Percentiles rank a stretch among this genome's conserved stretches.
phyloP scores from a whole-genome alignment of 1,140 invertebrate genomes.

The Brachionus asplanchnoidis region DNA sequence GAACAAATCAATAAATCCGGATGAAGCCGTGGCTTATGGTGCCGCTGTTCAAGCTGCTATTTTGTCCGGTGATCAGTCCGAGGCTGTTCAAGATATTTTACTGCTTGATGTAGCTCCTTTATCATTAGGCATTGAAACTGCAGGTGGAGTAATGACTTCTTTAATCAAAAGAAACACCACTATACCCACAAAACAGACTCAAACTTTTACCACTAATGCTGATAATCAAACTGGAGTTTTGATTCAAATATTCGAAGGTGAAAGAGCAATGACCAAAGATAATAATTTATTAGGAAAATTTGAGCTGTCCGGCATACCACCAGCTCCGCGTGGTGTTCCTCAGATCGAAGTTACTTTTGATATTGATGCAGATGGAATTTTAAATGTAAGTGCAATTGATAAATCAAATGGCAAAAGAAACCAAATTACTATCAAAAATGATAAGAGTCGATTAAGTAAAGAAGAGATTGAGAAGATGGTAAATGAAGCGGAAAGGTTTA shows the following conservation, averaged over 20 bases:
- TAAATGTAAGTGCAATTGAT: conserved; percentile 60
- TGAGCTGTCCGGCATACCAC: conserved; percentile 84
- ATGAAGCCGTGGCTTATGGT: conserved; percentile 78
- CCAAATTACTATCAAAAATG: conserved; percentile 96
- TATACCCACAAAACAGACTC: conserved; percentile 89
- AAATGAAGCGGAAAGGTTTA: conserved; percentile 89
- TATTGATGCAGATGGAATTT: conserved; percentile 62
- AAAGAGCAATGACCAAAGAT: conserved; percentile 64
- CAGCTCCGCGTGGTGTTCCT: conserved; percentile 86
- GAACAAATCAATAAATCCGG: conserved; percentile 75
- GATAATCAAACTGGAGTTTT: conserved; percentile 85
- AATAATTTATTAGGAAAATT: conserved; percentile 85
- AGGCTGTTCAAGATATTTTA: conserved; percentile 81
- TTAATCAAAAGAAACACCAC: conserved; percentile 92
- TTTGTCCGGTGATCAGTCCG: conserved; percentile 85
- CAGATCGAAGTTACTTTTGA: conserved; percentile 68
- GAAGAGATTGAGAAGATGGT: conserved; percentile 97
- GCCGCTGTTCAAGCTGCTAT: conserved; percentile 77
- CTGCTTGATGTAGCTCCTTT: conserved; percentile 87
- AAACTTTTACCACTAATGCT: conserved; percentile 91
- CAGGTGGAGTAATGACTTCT: conserved; percentile 90
- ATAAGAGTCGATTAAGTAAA: conserved; percentile 86
- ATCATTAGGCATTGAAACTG: conserved; percentile 92
- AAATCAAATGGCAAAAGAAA: conserved; percentile 85
- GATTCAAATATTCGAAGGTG: conserved; percentile 68